Conservation (phyloP, 2,113 vertebrate species). For the Centrocercus urophasianus region DNA sequence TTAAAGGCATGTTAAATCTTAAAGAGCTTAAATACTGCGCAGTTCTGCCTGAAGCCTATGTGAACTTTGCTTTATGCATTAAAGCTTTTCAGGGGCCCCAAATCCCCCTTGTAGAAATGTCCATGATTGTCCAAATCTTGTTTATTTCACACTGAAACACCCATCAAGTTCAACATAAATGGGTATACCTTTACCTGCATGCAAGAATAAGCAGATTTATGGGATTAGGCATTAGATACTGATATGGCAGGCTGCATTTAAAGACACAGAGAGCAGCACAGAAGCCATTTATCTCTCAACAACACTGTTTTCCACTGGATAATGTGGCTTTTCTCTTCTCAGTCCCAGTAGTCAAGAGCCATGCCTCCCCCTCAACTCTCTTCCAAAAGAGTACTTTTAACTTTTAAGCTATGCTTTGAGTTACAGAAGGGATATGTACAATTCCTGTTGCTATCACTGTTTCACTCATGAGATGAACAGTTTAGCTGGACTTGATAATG, state of each 20-base stretch:
- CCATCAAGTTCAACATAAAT: neutral
- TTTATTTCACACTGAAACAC: neutral
- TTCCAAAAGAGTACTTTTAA: neutral
- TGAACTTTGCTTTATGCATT: neutral
- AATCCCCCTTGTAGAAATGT: neutral
- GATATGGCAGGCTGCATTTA: neutral
- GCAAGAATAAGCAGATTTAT: neutral
- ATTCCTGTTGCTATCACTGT: neutral
- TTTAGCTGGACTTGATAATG: neutral
- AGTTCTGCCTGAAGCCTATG: constrained; percentile 36
- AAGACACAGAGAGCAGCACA: neutral
- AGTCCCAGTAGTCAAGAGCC: neutral
- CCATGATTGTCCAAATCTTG: neutral
- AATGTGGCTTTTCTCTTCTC: neutral
- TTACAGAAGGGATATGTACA: neutral
- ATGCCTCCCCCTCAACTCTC: neutral
- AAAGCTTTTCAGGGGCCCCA: constrained; percentile 1
- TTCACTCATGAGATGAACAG: neutral
- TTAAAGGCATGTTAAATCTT: constrained; percentile 56
- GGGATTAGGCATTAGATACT: neutral
- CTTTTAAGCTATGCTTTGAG: neutral
- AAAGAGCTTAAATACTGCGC: constrained; percentile 52
- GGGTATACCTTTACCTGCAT: neutral
- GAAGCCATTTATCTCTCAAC: neutral
- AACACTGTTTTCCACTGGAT: neutral